phyloP scores from a whole-genome alignment of 1,140 invertebrate genomes.

The Drosophila subpulchrella region DNA sequence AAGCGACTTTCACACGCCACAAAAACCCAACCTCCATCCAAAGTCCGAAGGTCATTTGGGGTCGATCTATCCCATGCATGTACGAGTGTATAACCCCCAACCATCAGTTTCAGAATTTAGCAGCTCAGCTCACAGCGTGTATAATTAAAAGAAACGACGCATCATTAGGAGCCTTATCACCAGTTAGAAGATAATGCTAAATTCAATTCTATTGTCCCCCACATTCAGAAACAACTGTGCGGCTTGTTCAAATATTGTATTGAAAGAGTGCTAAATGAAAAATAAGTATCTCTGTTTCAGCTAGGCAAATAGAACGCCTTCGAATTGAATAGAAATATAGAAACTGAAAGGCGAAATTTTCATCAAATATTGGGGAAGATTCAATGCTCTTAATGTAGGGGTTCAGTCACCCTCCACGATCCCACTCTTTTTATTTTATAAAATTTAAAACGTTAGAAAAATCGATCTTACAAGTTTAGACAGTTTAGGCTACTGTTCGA shows the following conservation, averaged over 20 bases:
- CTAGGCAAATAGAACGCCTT: slow-evolving; percentile 67
- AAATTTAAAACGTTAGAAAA: too few species aligned
- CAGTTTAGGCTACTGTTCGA: too few species aligned
- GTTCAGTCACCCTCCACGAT: slow-evolving; percentile 6
- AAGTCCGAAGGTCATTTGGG: slow-evolving; percentile 72
- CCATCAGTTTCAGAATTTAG: neutral
- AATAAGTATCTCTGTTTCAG: slow-evolving; percentile 74
- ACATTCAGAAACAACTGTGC: slow-evolving; percentile 66
- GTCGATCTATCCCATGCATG: slow-evolving; percentile 33
- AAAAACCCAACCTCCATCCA: slow-evolving; percentile 2
- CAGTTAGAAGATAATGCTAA: slow-evolving; percentile 66
- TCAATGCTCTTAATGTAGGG: slow-evolving; percentile 20
- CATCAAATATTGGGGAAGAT: slow-evolving; percentile 17
- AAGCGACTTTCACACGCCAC: slow-evolving; percentile 67
- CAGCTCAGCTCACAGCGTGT: slow-evolving; percentile 15
- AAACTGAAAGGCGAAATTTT: slow-evolving; percentile 19
- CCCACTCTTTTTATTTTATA: neutral
- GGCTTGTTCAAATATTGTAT: slow-evolving; percentile 80
- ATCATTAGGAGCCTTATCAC: slow-evolving; percentile 63
- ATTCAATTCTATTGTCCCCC: slow-evolving; percentile 76
- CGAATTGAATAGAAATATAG: slow-evolving; percentile 67
- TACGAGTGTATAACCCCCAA: neutral
- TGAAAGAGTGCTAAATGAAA: slow-evolving; percentile 79
- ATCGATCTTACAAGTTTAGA: too few species aligned
- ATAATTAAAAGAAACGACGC: slow-evolving; percentile 70